phyloP scores from a whole-genome alignment of 2,888 invertebrate species.

The Metalampra italica region DNA sequence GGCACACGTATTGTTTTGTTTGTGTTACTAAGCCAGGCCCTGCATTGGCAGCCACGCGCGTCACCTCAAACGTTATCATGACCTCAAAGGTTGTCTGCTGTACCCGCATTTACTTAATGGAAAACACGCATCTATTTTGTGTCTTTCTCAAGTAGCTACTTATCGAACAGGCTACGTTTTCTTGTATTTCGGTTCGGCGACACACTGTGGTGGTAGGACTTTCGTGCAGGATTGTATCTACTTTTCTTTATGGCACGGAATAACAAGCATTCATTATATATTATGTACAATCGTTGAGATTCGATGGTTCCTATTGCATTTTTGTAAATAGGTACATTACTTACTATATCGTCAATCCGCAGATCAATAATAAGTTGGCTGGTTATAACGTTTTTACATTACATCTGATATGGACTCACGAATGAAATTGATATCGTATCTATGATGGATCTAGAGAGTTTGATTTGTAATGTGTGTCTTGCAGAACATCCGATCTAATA shows the following conservation, averaged over 20 bases:
- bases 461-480: slow-evolving; percentile 9
- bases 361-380: not conserved
- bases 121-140: not conserved
- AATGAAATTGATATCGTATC: slow-evolving; percentile 11
- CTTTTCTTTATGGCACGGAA: no score
- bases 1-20: slow-evolving; percentile 36
- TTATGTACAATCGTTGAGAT: no score
- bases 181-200: no score
- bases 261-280: no score
- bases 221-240: no score
- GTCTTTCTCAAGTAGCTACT: no score
- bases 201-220: no score
- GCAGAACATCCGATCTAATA: slow-evolving; percentile 10
- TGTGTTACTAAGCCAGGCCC: slow-evolving; percentile 44
- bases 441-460: slow-evolving; percentile 12
- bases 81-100: not conserved
- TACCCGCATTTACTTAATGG: not conserved
- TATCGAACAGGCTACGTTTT: no score
- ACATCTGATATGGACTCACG: slow-evolving; percentile 1
- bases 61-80: not conserved
- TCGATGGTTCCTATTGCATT: no score
- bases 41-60: slow-evolving; percentile 50
- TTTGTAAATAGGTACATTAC: no score
- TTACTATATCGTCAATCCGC: no score
- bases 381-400: not conserved